phyloP scores from a whole-genome alignment of 2,888 invertebrate species.

The Steromphala cineraria region DNA sequence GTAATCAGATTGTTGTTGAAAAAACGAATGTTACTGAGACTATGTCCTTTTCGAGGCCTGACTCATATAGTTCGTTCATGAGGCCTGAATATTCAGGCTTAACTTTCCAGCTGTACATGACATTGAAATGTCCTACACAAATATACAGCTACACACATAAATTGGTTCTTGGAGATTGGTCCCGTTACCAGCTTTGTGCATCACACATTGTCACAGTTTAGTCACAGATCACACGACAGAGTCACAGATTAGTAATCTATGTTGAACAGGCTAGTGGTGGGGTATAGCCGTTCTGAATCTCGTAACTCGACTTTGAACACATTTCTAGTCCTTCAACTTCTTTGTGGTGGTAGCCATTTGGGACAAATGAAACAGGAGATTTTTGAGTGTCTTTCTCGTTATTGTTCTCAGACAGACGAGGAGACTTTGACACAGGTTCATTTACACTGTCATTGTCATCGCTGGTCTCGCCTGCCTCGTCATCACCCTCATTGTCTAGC shows the following conservation, averaged over 20 bases:
- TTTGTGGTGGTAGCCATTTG: constrained; percentile 22
- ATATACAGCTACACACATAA: background rate
- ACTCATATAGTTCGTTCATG: no score
- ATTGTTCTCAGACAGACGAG: constrained; percentile 17
- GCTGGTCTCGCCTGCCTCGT: constrained; percentile 22
- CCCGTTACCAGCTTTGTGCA: background rate
- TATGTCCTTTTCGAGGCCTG: no score
- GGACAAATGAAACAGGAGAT: constrained; percentile 26
- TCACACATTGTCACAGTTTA: background rate
- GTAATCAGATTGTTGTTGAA: background rate
- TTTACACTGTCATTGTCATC: constrained; percentile 18
- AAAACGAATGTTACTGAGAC: background rate
- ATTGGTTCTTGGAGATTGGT: background rate
- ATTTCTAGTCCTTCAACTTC: constrained; percentile 81
- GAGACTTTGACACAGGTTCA: constrained; percentile 11
- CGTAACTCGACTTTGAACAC: constrained; percentile 41
- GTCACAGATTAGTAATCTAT: background rate
- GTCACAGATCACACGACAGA: background rate
- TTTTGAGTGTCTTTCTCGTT: constrained; percentile 25
- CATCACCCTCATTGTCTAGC: constrained; percentile 28
- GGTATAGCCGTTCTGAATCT: constrained; percentile 38
- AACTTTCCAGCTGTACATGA: background rate
- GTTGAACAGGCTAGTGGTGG: constrained; percentile 52
- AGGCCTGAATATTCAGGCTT: no score
- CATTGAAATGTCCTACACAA: background rate